Evolutionary conservation across 1,140 invertebrate genomes (phyloP), one percentile per base, ranked within the genome.

Genomic region (Dreissena rostriformis): DNA sequence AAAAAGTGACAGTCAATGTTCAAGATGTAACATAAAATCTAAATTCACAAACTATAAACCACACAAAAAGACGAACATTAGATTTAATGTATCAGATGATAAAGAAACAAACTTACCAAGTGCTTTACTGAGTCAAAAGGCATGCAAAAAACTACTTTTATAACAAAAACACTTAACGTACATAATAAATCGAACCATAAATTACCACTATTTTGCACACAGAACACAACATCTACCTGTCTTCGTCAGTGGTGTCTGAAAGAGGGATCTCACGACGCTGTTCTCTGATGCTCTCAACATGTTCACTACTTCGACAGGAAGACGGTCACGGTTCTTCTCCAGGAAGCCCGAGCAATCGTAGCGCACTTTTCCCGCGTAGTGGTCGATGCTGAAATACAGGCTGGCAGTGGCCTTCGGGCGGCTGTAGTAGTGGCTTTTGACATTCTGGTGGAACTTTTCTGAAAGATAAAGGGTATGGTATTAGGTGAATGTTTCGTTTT

Each of bases 391-490:
- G 70, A 93, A 93, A 51, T 95, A 96, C 49, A 96, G 94, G 1
- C 95, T 96, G 86, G 96, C 95, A 11, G 86, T 90, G 11, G 87
- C 88, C 91, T 97, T 97, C 12, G 97, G 96, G 52, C 96, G 94
- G 12, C 96, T 95, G 92, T 97, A 97, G 89, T 95, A 96, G 90
- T 96, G 95, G 49, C 96, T 96, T 86, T 96, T 96, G 17, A 97
- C 95, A 90, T 97, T 97, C 74, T 95, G 95, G 88, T 97, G 96
- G 90, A 97, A 97, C 90, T 97, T 97, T 90, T 97, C 97, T 97
- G 94, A 94, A 89, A 86, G 88, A 39, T 39, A 39, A 39, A 39
- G 2, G 39, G 39, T 85, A 81, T 39, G 39, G 8, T 8, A 39
- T 87, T 73, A 81, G 85, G 52, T 67, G 22, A 70, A 70, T n/a